Evolutionary conservation across 2,888 invertebrate species (phyloP), one percentile per base, ranked within the genome.

Genomic region (Desoria tigrina): DNA sequence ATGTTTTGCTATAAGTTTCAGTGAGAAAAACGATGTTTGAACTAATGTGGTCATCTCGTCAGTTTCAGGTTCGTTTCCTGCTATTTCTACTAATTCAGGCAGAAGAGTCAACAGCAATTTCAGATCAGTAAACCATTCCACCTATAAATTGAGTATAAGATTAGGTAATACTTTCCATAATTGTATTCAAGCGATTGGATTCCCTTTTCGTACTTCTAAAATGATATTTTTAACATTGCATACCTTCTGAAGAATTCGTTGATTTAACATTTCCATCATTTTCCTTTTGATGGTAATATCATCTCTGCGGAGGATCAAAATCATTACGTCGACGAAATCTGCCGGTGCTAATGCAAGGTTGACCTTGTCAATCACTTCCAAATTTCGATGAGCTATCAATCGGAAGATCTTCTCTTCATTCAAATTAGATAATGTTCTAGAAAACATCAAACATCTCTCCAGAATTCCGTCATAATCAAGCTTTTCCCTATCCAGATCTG

Each of bases 1-100:
- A 66, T 86, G 80, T 78, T 88, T 88, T 0, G 90, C 88, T n/a
- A 95, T 79, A 16, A 94, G 80, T 79, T 95, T 94, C 51, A 95
- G 79, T 0, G 90, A 88, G 50, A 92, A 84, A 28, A 96, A 81
- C 0, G 91, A 89, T 0, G 89, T 89, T 81, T 95, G 94, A 76
- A 91, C 88, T 71, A 90, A 87, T 21, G 87, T 79, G 74, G 88
- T 86, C 51, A 84, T 78, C 77, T 90, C 90, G 66, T 84, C 85
- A 37, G 79, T 78, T 6, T 79, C 78, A 0, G 63, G 49, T 7
- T 42, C 57, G 2, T 55, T 42, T n/a, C 49, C 51, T 27, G 69
- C 66, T 18, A 89, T 85, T 42, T 83, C 81, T 14, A 86, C 78
- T 16, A 92, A 79, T 0, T 86, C 84, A 0, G 85, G 83, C 0